Evolutionary conservation across 2,797 vertebrate genomes (phyloP), one percentile per base, ranked within the genome.

Genomic region (Melanotaenia nigrans): DNA sequence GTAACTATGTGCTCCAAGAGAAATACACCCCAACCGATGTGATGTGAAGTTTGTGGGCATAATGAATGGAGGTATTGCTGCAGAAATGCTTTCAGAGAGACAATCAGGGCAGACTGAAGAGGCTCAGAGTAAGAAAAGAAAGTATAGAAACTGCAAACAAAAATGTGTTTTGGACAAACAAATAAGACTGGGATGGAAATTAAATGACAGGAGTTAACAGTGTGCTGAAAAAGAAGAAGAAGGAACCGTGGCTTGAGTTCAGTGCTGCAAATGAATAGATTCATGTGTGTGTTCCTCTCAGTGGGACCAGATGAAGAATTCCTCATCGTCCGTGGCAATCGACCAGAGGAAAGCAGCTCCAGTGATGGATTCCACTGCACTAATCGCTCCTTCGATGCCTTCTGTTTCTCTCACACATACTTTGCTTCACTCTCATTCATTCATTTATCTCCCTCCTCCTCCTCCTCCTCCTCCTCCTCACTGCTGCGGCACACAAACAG

Each of bases 351-450:
- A 79, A 28, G 40, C 77, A 63, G 80, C 88, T 84, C 70, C 77
- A 79, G 51, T 92, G 93, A 93, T 92, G 90, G 91, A 93, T 93
- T 83, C 83, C 85, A 67, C 85, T 25, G 71, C 88, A 89, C 89
- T 93, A 93, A 93, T 92, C 83, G 89, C 89, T 92, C 90, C 85
- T 91, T 85, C 75, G 59, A 89, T 89, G 86, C 88, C 89, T 90
- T 87, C 90, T 87, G 87, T 87, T 89, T 89, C 88, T 85, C 90
- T 89, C 91, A 79, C 86, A 83, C 87, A 73, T 78, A 88, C 85
- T 91, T 89, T 86, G 82, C 85, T 86, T 75, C 83, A 59, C 88
- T 84, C 85, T 89, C 86, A 85, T 75, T 89, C 80, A 78, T 88
- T 83, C 89, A 88, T 91, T 88, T 88, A 84, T 88, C 85, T 87